Percentiles rank a stretch among this genome's conserved stretches.
Conservation (phyloP, 1,140 invertebrate genomes). For the Linepithema humile region DNA sequence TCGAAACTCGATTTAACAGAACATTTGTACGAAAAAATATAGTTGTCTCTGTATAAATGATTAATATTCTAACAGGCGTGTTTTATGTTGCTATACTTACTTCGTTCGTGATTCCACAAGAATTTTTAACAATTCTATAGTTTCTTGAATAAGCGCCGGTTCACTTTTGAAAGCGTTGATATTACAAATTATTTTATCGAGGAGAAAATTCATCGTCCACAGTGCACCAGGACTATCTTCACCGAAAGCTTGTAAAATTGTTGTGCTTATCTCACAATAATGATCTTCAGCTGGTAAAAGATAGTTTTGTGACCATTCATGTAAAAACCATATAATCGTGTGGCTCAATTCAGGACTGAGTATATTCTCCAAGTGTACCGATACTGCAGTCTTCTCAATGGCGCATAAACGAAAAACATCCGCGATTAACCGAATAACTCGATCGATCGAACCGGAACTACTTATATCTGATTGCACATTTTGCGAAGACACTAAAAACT, state of each 20-base stretch:
- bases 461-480: constrained; percentile 83
- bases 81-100: constrained; percentile 78
- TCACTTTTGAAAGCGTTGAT: constrained; percentile 86
- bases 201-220: constrained; percentile 87
- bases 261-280: constrained; percentile 87
- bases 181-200: constrained; percentile 87
- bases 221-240: constrained; percentile 85
- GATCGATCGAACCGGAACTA: constrained; percentile 85
- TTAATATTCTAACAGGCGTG: background rate
- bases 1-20: constrained; percentile 22
- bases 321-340: constrained; percentile 92
- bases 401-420: constrained; percentile 89
- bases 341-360: constrained; percentile 93
- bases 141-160: constrained; percentile 85
- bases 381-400: constrained; percentile 88
- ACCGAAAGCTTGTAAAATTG: constrained; percentile 87
- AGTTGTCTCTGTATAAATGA: constrained; percentile 24
- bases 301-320: constrained; percentile 91
- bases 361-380: constrained; percentile 86
- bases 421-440: constrained; percentile 88
- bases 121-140: constrained; percentile 85
- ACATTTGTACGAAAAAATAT: constrained; percentile 19
- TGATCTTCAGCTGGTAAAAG: constrained; percentile 88
- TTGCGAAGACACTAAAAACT: constrained; percentile 83
- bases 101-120: constrained; percentile 86